A percentile compares a stretch with the other conserved stretches of the same genome.
Evolutionary conservation across 2,797 vertebrate genomes (phyloP).

Genomic region (Danio aesculapii): DNA sequence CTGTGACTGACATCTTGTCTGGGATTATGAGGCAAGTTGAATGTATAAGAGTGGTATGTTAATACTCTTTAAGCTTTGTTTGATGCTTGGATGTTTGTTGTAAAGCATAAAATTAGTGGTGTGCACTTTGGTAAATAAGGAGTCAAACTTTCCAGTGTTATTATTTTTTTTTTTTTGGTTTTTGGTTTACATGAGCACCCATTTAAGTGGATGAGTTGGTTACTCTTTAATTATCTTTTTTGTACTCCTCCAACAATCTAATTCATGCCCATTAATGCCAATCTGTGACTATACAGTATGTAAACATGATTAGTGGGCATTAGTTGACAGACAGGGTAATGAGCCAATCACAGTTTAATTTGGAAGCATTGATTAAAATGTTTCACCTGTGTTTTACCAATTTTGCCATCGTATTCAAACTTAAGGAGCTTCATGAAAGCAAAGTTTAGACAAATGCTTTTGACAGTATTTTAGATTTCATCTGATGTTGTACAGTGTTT

Average conservation of each 20-base stretch:
- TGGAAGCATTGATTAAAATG: neutral
- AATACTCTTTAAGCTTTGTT: neutral
- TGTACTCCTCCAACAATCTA: neutral
- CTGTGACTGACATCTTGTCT: constrained; percentile 10
- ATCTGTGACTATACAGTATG: neutral
- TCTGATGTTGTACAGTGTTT: neutral
- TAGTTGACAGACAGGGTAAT: neutral
- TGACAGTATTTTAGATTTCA: neutral
- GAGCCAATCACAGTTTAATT: neutral
- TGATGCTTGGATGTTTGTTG: neutral
- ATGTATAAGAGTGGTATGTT: constrained; percentile 3
- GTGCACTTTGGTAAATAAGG: neutral
- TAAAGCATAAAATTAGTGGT: neutral
- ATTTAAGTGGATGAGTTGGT: neutral
- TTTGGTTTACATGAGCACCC: neutral
- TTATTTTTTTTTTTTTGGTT: no score
- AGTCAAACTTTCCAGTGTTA: neutral
- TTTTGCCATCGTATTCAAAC: neutral
- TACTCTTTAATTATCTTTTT: neutral
- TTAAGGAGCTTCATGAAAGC: neutral
- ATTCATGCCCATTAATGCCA: neutral
- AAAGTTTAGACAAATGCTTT: neutral
- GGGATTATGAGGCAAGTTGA: neutral
- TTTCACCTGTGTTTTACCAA: neutral
- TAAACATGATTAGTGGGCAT: neutral